Evolutionary conservation across 2,797 vertebrate species (phyloP), one percentile per base, ranked within the genome.

Genomic region (Schizothorax lantsangensis): DNA sequence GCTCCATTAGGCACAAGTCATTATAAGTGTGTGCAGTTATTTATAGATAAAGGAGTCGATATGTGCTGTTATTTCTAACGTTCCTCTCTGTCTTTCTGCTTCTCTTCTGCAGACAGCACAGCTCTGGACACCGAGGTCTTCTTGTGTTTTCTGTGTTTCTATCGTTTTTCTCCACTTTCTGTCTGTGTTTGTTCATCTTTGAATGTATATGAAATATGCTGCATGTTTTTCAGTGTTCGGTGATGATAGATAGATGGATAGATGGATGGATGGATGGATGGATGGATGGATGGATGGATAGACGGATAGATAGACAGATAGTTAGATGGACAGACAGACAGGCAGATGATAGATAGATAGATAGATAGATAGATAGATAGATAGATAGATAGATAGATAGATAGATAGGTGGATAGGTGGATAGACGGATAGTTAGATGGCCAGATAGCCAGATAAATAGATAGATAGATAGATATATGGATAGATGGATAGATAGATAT

Each of bases 91-190:
- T 93, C 96, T 92, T 81, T 71, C 95, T 94, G 94, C 93, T 96
- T 97, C 96, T 96, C 93, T 87, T 92, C 97, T 97, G 94, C 98
- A 99, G 98, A 98, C 93, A 97, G 94, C 97, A 94, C 90, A 96
- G 96, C 96, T 97, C 95, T 98, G 98, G 98, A 99, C 93, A 94
- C 97, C 96, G 97, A 99, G 98, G 98, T 99, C 97, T 96, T 92
- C 91, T 77, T 54, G 90, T 92, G 89, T 85, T 91, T 93, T 59
- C 30, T 84, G 90, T 93, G 40, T 38, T 64, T 49, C 21, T 84
- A 17, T 43, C 75, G 12, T 81, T 49, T 81, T 88, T 64, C 38
- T 47, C 79, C 38, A 87, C n/a, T 74, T 66, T 81, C 38, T 81
- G 86, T 84, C 75, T 91, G 66, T 86, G 62, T 86, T 69, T 84